These are phyloP conservation scores for Nyctalus aviator DNA, from an alignment of 2,797 vertebrate genomes.

Conservation along the genomic window DNA sequence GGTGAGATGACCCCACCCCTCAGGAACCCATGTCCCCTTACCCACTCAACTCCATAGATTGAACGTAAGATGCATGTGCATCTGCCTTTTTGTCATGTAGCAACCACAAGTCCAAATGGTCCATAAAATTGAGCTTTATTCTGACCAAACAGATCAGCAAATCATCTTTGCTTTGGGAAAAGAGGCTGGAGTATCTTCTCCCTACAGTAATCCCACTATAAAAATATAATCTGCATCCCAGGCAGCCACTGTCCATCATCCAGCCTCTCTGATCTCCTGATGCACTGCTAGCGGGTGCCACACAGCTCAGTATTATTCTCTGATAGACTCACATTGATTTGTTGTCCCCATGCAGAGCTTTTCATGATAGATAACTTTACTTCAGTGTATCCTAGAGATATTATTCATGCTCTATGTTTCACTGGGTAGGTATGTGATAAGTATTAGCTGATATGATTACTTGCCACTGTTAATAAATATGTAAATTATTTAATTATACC, in stretches of 20 bases:
- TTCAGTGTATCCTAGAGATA: not conserved
- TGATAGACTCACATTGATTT: not conserved
- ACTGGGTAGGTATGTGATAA: not conserved
- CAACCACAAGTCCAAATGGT: not conserved
- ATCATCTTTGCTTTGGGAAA: not conserved
- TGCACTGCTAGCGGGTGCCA: not conserved
- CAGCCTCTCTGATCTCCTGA: not conserved
- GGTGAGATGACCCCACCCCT: not conserved
- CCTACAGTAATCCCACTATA: not conserved
- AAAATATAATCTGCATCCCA: not conserved
- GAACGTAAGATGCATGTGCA: not conserved
- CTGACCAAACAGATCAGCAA: not conserved
- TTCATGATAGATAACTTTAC: not conserved
- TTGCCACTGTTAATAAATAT: not conserved
- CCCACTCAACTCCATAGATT: not conserved
- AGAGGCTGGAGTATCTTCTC: not conserved
- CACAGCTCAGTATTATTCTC: not conserved
- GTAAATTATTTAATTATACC: not conserved
- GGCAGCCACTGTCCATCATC: not conserved
- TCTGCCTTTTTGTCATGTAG: not conserved
- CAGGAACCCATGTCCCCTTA: not conserved
- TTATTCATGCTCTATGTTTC: not conserved
- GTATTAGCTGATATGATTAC: not conserved
- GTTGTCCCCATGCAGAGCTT: not conserved
- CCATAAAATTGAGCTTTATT: not conserved